Conservation (phyloP, 2,797 vertebrate genomes). For the Mormyrus proboscirostris region DNA sequence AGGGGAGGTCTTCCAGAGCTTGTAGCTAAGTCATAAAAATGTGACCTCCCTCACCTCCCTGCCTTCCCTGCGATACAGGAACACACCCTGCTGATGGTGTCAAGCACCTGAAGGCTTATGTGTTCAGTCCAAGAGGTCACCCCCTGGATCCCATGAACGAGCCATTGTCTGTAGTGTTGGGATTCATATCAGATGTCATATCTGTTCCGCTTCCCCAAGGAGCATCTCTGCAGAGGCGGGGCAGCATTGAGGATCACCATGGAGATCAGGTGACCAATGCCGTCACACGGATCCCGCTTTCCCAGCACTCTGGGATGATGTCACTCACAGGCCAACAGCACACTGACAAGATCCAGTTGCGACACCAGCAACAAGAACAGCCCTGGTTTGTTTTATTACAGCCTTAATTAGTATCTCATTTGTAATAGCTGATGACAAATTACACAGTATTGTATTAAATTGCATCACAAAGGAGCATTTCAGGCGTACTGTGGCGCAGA, state of each 20-base stretch:
- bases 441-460: background rate
- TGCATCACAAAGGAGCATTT: background rate
- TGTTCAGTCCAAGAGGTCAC: slow-evolving; percentile 12
- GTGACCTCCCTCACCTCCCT: background rate
- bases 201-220: background rate
- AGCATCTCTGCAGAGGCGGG: background rate
- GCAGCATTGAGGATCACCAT: background rate
- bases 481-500: background rate
- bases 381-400: background rate
- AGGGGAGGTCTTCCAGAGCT: background rate
- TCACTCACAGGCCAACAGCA: background rate
- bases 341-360: background rate
- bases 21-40: background rate
- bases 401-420: background rate
- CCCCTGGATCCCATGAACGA: background rate
- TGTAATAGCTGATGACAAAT: background rate
- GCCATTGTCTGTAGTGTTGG: background rate
- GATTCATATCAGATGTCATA: background rate
- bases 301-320: background rate
- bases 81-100: background rate
- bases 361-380: background rate
- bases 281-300: background rate
- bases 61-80: background rate
- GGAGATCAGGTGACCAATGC: background rate
- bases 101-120: background rate